These are phyloP conservation scores for Pollenia labialis DNA, from an alignment of 2,888 invertebrate genomes.

Conservation along the genomic window DNA sequence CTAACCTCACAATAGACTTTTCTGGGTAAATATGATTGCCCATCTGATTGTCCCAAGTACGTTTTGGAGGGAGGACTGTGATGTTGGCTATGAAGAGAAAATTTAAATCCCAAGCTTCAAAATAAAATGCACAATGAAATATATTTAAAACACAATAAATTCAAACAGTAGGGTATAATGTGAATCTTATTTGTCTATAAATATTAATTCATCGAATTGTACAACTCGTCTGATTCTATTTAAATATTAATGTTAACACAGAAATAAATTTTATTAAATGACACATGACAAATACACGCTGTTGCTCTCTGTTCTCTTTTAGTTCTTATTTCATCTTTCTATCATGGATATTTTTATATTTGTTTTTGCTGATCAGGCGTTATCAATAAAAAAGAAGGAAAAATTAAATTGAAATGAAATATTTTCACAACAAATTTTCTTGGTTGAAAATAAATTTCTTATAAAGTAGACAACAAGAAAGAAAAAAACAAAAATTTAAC, in stretches of 20 bases:
- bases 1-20: too few species aligned
- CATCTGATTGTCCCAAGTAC: too few species aligned
- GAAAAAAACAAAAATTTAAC: neutral
- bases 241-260: neutral
- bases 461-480: neutral
- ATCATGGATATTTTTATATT: neutral
- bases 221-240: neutral
- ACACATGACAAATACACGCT: constrained; percentile 5
- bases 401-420: constrained; percentile 3
- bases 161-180: neutral
- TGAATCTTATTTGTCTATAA: too few species aligned
- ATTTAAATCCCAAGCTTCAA: too few species aligned
- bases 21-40: too few species aligned
- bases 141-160: neutral
- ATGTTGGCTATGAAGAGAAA: too few species aligned
- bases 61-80: too few species aligned
- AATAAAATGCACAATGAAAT: neutral
- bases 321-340: neutral
- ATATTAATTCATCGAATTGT: neutral
- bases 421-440: neutral
- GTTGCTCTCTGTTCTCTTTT: neutral
- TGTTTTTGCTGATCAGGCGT: constrained; percentile 1
- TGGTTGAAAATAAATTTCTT: constrained; percentile 2
- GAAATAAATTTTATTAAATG: constrained; percentile 8
- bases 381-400: neutral